These are phyloP conservation scores for Lepus timidus DNA, from an alignment of 2,113 vertebrate species.

Conservation along the genomic window DNA sequence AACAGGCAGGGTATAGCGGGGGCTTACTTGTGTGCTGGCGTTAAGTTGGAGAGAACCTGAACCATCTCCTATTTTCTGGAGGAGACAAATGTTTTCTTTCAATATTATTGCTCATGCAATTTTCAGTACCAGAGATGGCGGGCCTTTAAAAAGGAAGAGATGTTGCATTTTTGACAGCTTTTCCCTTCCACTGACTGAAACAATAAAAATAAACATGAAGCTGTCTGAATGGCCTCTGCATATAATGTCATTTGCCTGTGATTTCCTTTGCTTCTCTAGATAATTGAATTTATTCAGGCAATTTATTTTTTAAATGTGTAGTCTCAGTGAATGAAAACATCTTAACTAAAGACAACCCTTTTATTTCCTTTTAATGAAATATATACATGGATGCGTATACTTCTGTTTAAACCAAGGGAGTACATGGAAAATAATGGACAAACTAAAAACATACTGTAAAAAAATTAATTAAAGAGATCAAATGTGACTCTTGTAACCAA, in stretches of 20 bases:
- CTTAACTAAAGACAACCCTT: conserved; percentile 73
- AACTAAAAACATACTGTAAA: conserved; percentile 60
- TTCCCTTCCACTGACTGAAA: conserved; percentile 60
- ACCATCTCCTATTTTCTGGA: not conserved
- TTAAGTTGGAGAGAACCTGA: not conserved
- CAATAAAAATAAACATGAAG: conserved; percentile 76
- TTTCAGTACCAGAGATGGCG: conserved; percentile 43
- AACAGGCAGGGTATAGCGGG: not conserved
- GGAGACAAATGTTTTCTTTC: conserved; percentile 53
- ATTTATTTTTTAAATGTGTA: conserved; percentile 78
- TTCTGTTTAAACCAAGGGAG: conserved; percentile 55
- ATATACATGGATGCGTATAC: conserved; percentile 31
- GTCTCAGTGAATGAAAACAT: conserved; percentile 58
- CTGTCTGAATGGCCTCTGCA: conserved; percentile 45
- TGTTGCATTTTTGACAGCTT: conserved; percentile 54
- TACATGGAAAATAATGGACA: conserved; percentile 75
- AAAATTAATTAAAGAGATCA: conserved; percentile 79
- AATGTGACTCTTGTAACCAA: conserved; percentile 76
- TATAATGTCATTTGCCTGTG: conserved; percentile 74
- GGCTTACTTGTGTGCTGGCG: not conserved
- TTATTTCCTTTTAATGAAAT: conserved; percentile 76
- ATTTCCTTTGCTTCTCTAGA: conserved; percentile 76
- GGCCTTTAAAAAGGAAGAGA: conserved; percentile 60
- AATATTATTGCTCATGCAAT: conserved; percentile 5
- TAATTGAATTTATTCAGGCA: conserved; percentile 81